These are phyloP conservation scores for Stenodema calcarata DNA, from an alignment of 2,888 invertebrate species.

Conservation along the genomic window DNA sequence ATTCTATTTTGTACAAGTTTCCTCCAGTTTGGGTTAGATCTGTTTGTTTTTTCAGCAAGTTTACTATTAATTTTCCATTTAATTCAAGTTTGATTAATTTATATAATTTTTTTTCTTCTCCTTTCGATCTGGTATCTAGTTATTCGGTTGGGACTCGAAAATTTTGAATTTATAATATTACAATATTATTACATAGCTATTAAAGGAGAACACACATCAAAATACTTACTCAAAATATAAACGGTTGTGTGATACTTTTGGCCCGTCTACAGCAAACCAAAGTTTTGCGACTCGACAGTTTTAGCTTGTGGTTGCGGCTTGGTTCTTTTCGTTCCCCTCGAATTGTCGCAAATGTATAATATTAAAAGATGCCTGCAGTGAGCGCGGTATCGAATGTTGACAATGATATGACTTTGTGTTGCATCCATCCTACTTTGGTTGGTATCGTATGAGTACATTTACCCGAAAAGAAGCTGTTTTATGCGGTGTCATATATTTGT, in stretches of 20 bases:
- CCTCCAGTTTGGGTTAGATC: background rate
- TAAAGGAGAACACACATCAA: background rate
- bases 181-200: background rate
- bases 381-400: background rate
- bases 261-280: background rate
- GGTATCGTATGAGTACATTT: background rate
- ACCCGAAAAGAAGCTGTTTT: background rate
- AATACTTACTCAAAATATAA: conserved; percentile 41
- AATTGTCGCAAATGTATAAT: background rate
- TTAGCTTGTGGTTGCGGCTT: background rate
- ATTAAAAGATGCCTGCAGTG: background rate
- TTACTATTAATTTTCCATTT: background rate
- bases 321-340: background rate
- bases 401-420: background rate
- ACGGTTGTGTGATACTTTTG: conserved; percentile 47
- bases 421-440: background rate
- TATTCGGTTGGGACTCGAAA: background rate
- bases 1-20: conserved; percentile 23
- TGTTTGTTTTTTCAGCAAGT: background rate
- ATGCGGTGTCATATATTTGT: conserved; percentile 13
- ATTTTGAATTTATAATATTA: conserved; percentile 23
- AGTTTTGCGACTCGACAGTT: background rate
- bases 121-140: background rate
- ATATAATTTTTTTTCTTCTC: background rate
- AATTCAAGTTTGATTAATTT: background rate